Evolutionary conservation across 2,797 vertebrate species (phyloP).

Genomic region (Distichodus sexfasciatus): DNA sequence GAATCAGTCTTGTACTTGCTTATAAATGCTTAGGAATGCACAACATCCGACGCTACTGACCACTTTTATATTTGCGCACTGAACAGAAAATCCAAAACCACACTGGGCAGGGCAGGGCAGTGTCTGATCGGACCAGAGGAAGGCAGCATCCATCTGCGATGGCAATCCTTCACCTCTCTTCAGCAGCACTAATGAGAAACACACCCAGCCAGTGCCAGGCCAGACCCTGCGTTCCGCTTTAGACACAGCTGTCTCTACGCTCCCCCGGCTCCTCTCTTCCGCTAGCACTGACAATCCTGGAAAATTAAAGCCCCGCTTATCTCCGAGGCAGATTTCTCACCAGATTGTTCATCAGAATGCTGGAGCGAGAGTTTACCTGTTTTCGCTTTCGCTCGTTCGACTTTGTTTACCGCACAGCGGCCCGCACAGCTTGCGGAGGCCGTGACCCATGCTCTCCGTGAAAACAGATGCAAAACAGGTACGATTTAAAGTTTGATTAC

Average conservation of each 20-base stretch:
- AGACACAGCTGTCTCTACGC: not conserved
- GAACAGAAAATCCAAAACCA: too few species aligned
- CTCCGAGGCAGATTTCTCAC: slow-evolving; percentile 24
- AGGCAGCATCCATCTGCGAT: slow-evolving; percentile 9
- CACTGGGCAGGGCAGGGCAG: not conserved
- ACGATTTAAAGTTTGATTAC: slow-evolving; percentile 64
- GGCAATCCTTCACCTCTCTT: slow-evolving; percentile 10
- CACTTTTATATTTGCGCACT: not conserved
- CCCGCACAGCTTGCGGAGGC: not conserved
- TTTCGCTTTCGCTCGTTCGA: slow-evolving; percentile 45
- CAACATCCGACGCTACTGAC: not conserved
- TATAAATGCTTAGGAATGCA: not conserved
- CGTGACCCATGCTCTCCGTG: not conserved
- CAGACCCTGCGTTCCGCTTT: slow-evolving; percentile 2
- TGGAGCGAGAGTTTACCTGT: slow-evolving; percentile 53
- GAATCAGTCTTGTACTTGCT: not conserved
- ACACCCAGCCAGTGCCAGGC: slow-evolving; percentile 4
- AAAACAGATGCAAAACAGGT: slow-evolving; percentile 55
- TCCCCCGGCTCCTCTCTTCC: not conserved
- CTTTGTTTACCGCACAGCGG: slow-evolving; percentile 33
- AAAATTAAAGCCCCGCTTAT: not conserved
- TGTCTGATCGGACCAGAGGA: slow-evolving; percentile 1
- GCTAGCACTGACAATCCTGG: slow-evolving; percentile 7
- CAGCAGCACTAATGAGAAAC: slow-evolving; percentile 42
- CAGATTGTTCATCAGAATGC: slow-evolving; percentile 33